Evolutionary conservation across 37 sponge, comb jelly and placozoan genomes (phyloP).

Genomic region (Theonella swinhoei): DNA sequence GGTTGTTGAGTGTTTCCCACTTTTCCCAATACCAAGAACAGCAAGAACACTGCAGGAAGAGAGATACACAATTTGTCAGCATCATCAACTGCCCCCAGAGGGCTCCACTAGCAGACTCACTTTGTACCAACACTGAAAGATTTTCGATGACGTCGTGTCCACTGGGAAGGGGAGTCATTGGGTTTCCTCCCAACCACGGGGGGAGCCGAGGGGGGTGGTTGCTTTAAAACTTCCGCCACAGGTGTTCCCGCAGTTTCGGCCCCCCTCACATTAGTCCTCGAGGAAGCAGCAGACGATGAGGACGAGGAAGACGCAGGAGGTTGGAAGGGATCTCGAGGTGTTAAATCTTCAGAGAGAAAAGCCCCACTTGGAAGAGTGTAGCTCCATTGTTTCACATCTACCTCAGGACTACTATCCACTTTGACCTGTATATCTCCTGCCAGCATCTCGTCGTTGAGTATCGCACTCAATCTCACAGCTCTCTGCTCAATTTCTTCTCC

Average conservation of each 20-base stretch:
- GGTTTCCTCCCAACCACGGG: not conserved
- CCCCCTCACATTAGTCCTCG: not conserved
- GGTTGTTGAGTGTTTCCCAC: not conserved
- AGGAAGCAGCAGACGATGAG: not conserved
- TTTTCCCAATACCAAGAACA: conserved; percentile 31
- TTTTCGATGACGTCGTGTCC: conserved; percentile 62
- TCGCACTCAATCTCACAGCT: not conserved
- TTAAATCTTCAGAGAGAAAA: not conserved
- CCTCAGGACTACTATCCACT: not conserved
- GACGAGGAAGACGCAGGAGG: not conserved
- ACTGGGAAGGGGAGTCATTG: not conserved
- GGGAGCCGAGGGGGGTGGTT: not conserved
- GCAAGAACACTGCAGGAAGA: conserved; percentile 26
- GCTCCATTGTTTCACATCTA: not conserved
- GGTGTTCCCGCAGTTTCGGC: not conserved
- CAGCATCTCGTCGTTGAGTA: not conserved
- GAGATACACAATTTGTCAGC: not conserved
- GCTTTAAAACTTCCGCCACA: not conserved
- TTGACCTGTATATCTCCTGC: not conserved
- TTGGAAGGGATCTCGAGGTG: not conserved
- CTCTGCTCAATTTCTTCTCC: not conserved
- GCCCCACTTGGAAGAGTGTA: not conserved
- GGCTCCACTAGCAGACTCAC: conserved; percentile 25
- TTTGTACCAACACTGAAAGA: conserved; percentile 64
- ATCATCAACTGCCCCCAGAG: not conserved